These are phyloP conservation scores for Cryptocephalus moraei DNA, from an alignment of 2,888 invertebrate species.

Conservation along the genomic window DNA sequence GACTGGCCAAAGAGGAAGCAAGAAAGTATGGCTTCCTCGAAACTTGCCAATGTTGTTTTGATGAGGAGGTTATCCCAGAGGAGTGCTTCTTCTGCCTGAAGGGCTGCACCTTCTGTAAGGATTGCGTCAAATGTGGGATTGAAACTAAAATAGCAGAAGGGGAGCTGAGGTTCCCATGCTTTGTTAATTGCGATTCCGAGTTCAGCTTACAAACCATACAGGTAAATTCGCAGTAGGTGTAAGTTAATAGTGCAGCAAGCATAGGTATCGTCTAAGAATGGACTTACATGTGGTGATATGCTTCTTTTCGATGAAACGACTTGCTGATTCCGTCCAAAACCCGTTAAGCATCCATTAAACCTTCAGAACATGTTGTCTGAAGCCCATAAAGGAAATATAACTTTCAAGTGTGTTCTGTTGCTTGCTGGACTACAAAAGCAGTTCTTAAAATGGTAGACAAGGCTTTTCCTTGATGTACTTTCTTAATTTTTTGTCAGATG, in stretches of 20 bases:
- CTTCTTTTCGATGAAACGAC: no score
- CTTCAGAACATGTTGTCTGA: no score
- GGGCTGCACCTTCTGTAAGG: conserved; percentile 36
- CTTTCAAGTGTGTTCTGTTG: no score
- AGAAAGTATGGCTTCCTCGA: conserved; percentile 27
- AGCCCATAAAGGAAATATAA: no score
- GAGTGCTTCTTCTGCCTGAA: conserved; percentile 32
- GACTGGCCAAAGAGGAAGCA: conserved; percentile 28
- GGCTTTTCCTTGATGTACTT: no score
- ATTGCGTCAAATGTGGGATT: conserved; percentile 37
- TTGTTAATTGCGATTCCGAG: conserved; percentile 35
- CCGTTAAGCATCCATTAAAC: no score
- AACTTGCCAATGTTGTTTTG: conserved; percentile 47
- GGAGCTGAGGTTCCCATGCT: conserved; percentile 39
- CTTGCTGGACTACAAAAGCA: no score
- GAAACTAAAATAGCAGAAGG: conserved; percentile 37
- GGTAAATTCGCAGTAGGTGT: conserved; percentile 15
- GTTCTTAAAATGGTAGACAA: no score
- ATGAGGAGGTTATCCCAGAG: conserved; percentile 41
- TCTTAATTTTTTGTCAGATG: conserved; percentile 24
- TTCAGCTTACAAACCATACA: conserved; percentile 33
- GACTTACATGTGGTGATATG: no score
- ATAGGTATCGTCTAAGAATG: no score
- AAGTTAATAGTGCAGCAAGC: no score
- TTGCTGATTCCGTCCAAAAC: no score